Evolutionary conservation across 53 echinoderm and acorn worm genomes (phyloP).

Genomic region (Echinometra lucunter): DNA sequence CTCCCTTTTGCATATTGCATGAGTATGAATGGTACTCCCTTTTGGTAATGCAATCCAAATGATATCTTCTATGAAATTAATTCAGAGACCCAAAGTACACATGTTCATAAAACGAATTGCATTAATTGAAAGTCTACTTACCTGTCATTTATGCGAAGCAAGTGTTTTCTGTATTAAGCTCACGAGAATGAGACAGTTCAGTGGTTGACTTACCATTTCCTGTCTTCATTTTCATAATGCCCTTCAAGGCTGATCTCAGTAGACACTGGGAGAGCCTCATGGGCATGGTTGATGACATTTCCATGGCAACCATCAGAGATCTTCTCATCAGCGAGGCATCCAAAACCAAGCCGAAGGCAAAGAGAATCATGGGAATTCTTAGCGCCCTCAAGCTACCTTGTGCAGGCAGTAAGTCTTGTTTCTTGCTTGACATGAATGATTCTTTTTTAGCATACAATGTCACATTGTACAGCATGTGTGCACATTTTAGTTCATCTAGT

Average conservation of each 20-base stretch:
- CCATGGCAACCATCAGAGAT: conserved; percentile 73
- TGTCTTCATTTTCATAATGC: neutral
- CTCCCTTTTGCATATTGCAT: no score
- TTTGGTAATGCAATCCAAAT: neutral
- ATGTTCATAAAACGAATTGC: neutral
- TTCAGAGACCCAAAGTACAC: neutral
- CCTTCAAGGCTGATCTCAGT: conserved; percentile 85
- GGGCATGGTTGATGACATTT: conserved; percentile 67
- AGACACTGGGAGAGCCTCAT: conserved; percentile 84
- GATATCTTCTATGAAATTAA: neutral
- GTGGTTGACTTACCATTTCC: neutral
- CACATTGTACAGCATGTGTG: no score
- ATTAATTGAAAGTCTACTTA: neutral
- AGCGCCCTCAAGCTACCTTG: neutral
- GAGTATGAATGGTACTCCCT: no score
- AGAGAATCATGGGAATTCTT: conserved; percentile 60
- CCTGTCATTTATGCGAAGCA: no score
- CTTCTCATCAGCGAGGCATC: conserved; percentile 38
- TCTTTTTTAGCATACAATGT: no score
- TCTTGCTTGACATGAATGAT: neutral
- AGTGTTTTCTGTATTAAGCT: no score
- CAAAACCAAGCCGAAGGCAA: neutral
- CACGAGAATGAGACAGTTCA: no score
- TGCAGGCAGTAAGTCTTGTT: neutral
- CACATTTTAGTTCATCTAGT: no score